Base-by-base conservation (phyloP, 2,113 vertebrate species). In the Tetrao urogallus region DNA sequence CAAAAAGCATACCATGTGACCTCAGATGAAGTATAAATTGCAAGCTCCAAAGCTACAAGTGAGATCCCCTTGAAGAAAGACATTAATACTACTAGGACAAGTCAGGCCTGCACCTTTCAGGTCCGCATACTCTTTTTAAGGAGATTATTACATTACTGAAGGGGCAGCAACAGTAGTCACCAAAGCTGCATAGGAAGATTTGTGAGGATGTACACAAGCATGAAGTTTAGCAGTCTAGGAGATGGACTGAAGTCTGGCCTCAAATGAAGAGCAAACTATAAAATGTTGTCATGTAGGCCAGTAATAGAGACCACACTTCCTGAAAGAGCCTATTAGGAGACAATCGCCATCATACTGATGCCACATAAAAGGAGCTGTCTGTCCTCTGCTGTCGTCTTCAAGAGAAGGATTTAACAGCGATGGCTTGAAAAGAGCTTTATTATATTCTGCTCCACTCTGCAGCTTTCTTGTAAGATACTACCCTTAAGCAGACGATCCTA, bases 181-280 rank as follows among this genome's bases (percentile, higher is more conserved):
- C 25, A 82, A 77, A 92, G 93, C 79, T 91, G 86, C 90, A 60
- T 38, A 71, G 79, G 48, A 88, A 88, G 91, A 77, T 90, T 20
- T 74, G 60, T 50, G 42, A 86, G 91, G 76, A 71, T 82, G 74
- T 24, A 88, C 86, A 90, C 76, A 93, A 77, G 95, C 82, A 76
- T 95, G 93, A 80, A 86, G 93, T 93, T 93, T 89, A 83, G 86
- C 86, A 74, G 27, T 60, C 86, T 71, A 56, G 86, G 82, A 74
- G 91, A 88, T 80, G 56, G 65, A 86, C 79, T 83, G 86, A 93
- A 88, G 86, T 73, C 64, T 86, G 74, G 54, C 65, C 86, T 93
- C 76, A 86, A 90, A 83, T 88, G 90, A 83, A 90, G 88, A 72
- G 89, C 70, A 50, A 90, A 52, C 88, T 91, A 52, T 95, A 71